Percentiles rank a stretch among this genome's conserved stretches.
Evolutionary conservation across 1,140 invertebrate genomes (phyloP).

Genomic region (Caerostris darwini): DNA sequence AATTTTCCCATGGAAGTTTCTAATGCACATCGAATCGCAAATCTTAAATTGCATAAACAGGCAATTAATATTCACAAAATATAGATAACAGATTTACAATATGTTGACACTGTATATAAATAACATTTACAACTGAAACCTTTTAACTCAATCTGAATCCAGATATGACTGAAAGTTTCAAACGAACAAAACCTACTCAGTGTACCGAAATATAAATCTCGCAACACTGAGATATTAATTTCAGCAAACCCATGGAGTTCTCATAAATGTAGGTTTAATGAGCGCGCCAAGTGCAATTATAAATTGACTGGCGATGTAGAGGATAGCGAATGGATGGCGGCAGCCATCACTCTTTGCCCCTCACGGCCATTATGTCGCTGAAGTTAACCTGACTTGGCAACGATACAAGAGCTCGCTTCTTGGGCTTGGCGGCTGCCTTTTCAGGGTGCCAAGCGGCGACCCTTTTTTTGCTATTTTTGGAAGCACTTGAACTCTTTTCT

Average conservation of each 20-base stretch:
- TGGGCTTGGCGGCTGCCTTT: conserved; percentile 27
- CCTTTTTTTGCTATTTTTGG: conserved; percentile 3
- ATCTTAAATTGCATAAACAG: too few relatives aligned
- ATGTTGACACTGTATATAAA: too few relatives aligned
- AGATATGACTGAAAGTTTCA: too few relatives aligned
- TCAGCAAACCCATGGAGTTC: not conserved
- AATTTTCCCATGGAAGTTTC: too few relatives aligned
- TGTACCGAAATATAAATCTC: not conserved
- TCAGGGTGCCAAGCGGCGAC: not conserved
- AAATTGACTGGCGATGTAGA: conserved; percentile 7
- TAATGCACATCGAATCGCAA: too few relatives aligned
- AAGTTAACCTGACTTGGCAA: conserved; percentile 66
- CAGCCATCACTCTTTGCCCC: conserved; percentile 12
- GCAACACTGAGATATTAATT: conserved; percentile 23
- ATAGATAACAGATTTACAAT: too few relatives aligned
- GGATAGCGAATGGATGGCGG: conserved; percentile 1
- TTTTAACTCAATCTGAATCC: too few relatives aligned
- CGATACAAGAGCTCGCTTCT: conserved; percentile 38
- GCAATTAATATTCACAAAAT: too few relatives aligned
- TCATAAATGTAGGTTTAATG: conserved; percentile 53
- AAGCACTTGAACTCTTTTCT: not conserved
- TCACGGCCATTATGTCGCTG: not conserved
- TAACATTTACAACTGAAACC: too few relatives aligned
- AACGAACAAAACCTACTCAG: too few relatives aligned
- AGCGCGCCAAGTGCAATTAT: conserved; percentile 33